Base-by-base conservation (phyloP, 2,797 vertebrate species). In the Leuciscus waleckii region DNA sequence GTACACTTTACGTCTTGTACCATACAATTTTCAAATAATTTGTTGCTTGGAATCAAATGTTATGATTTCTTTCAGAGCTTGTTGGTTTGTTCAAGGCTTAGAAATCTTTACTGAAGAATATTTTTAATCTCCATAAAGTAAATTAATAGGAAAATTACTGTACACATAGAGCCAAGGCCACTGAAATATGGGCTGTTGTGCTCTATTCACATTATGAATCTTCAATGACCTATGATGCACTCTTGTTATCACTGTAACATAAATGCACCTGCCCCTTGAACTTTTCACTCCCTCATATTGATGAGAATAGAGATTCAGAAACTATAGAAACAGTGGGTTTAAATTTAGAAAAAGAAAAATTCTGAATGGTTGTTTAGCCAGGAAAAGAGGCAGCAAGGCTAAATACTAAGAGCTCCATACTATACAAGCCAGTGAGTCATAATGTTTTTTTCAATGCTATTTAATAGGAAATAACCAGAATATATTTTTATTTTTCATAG, bases 321-420 rank as follows among this genome's bases (percentile, higher is more conserved):
- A 49, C 82, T 56, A 69, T 37, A 65, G 43, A 69, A 46, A 84
- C 65, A 84, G 58, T 43, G 17, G 23, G 39, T 61, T 83, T 74
- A 86, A 86, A 87, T 84, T 87, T 73, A 86, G 49, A 56, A 51
- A 79, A 82, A 80, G 10, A 71, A 71, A 29, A 0, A 26, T 75
- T 85, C 37, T 61, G 78, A 79, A 41, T 56, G 46, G 63, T 26
- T 79, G 51, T 82, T 71, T 29, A 81, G 70, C 19, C 65, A 71
- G 75, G n/a, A 67, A 85, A 43, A 35, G 32, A 54, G 73, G 67
- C 58, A 69, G 23, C 69, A 85, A 67, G 61, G 39, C 46, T 49
- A 29, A 58, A 73, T 82, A 35, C 58, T 73, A 51, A 79, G 51
- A 85, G 54, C 68, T 37, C 17, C 2, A 37, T 49, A 46, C 19